phyloP scores from a whole-genome alignment of 1,140 invertebrate species.

The Bombus sibiricus region DNA sequence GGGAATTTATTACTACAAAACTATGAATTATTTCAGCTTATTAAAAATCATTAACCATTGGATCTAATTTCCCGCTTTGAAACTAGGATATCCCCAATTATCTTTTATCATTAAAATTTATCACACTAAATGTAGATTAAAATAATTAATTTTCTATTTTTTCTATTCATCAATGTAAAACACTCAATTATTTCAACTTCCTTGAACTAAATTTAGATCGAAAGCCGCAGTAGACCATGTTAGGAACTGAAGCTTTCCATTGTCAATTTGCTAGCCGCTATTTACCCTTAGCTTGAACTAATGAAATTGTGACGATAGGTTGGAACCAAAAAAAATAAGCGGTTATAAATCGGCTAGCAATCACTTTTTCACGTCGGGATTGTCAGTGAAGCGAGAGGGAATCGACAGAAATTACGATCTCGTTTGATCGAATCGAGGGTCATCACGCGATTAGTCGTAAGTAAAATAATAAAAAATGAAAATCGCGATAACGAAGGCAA shows the following conservation, averaged over 20 bases:
- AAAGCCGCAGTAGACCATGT: not conserved
- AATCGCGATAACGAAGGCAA: constrained; percentile 21
- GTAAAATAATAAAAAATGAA: constrained; percentile 43
- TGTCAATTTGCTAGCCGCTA: not conserved
- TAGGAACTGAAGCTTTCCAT: not conserved
- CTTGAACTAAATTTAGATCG: not conserved
- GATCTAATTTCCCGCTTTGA: too few relatives aligned
- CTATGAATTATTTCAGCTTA: too few relatives aligned
- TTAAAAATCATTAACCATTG: too few relatives aligned
- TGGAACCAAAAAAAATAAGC: not conserved
- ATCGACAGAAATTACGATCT: constrained; percentile 60
- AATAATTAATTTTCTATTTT: too few relatives aligned
- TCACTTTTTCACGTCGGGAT: constrained; percentile 46
- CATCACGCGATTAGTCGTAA: not conserved
- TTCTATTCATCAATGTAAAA: too few relatives aligned
- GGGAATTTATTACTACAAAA: too few relatives aligned
- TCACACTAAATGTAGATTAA: too few relatives aligned
- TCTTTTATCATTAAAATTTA: too few relatives aligned
- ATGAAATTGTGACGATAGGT: not conserved
- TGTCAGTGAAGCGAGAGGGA: constrained; percentile 45
- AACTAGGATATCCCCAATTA: too few relatives aligned
- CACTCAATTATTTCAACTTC: too few relatives aligned
- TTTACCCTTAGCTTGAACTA: not conserved
- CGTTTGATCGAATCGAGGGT: constrained; percentile 49
- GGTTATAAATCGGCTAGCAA: constrained; percentile 29